Percentiles rank a stretch among this genome's conserved stretches.
phyloP scores from a whole-genome alignment of 2,888 invertebrate species.

The Bibio marci region DNA sequence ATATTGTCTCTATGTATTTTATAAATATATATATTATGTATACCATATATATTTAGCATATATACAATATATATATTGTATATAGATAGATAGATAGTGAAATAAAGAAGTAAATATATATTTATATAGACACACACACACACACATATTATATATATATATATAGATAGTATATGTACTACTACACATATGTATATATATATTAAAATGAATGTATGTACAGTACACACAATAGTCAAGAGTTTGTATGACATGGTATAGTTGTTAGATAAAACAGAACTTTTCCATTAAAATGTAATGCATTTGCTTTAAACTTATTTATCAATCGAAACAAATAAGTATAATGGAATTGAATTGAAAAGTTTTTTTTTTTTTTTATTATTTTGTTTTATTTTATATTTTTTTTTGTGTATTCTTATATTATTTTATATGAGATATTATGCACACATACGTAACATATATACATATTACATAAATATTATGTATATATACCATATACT shows the following conservation, averaged over 20 bases:
- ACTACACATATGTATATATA: neutral
- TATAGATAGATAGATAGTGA: too few species aligned
- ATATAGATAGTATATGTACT: neutral
- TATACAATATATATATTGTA: too few species aligned
- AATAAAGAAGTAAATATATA: neutral
- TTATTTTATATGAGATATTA: too few species aligned
- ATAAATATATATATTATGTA: too few species aligned
- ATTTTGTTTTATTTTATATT: too few species aligned
- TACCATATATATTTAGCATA: too few species aligned
- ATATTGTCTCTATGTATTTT: too few species aligned
- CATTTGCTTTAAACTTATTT: slow-evolving; percentile 8
- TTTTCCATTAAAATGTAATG: slow-evolving; percentile 9
- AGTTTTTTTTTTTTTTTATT: slow-evolving; percentile 5
- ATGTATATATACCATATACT: too few species aligned
- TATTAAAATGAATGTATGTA: neutral
- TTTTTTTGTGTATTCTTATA: too few species aligned
- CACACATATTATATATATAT: neutral
- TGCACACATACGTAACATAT: too few species aligned
- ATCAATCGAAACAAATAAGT: slow-evolving; percentile 9
- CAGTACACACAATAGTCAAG: slow-evolving; percentile 3
- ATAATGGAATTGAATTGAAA: slow-evolving; percentile 9
- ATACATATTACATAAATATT: too few species aligned
- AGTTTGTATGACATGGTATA: slow-evolving; percentile 6
- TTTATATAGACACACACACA: neutral
- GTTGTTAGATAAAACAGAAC: slow-evolving; percentile 9